These are phyloP conservation scores for Anhinga anhinga DNA, from an alignment of 2,113 vertebrate species.

Conservation along the genomic window DNA sequence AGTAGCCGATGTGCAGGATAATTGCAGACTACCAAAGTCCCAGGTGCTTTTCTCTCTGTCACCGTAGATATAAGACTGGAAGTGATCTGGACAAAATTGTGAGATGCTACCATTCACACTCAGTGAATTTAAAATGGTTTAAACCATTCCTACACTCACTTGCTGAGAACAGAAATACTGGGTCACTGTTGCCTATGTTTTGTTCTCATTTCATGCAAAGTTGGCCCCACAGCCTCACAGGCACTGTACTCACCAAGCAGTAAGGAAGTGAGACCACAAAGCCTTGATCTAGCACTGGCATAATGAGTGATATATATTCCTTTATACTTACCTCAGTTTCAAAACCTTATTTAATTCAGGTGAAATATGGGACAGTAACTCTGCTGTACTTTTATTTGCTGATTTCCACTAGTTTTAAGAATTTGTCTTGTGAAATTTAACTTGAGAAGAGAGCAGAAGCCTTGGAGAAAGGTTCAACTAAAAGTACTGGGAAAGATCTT, in stretches of 20 bases:
- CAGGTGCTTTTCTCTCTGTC: not conserved
- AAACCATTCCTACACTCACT: not conserved
- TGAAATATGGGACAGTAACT: not conserved
- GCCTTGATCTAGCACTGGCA: not conserved
- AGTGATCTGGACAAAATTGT: not conserved
- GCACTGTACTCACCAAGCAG: not conserved
- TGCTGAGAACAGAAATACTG: not conserved
- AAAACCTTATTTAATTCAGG: not conserved
- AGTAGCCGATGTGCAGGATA: not conserved
- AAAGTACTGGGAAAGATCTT: not conserved
- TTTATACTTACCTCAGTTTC: not conserved
- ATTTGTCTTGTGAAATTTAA: not conserved
- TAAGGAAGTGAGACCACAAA: not conserved
- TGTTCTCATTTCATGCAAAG: not conserved
- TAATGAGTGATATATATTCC: not conserved
- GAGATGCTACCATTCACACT: not conserved
- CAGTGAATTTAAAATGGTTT: not conserved
- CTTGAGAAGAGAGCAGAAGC: not conserved
- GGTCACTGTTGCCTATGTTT: not conserved
- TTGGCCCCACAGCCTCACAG: not conserved
- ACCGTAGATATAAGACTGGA: not conserved
- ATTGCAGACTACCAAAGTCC: not conserved
- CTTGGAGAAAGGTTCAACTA: not conserved
- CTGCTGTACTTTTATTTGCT: not conserved
- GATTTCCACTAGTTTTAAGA: not conserved